Percentiles rank a stretch among this genome's conserved stretches.
phyloP scores from a whole-genome alignment of 2,797 vertebrate genomes.

The Myotis daubentonii region DNA sequence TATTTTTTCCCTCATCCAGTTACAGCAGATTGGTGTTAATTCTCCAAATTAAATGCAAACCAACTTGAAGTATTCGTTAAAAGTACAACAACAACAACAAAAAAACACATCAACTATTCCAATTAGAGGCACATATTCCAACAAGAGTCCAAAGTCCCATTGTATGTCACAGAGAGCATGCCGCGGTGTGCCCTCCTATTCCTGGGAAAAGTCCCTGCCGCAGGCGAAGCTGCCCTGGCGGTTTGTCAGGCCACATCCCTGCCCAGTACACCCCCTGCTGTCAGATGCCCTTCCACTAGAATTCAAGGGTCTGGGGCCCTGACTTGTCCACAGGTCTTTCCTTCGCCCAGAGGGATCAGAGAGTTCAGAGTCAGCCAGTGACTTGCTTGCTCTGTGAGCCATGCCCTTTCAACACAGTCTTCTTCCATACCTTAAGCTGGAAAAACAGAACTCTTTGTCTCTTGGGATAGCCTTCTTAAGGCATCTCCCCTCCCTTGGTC shows the following conservation, averaged over 20 bases:
- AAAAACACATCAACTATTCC: background rate
- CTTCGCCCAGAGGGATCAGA: background rate
- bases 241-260: background rate
- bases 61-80: conserved; percentile 37
- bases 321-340: background rate
- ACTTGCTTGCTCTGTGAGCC: background rate
- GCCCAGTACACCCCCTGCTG: background rate
- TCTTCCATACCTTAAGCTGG: background rate
- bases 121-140: conserved; percentile 26
- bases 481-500: background rate
- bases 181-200: background rate
- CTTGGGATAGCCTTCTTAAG: background rate
- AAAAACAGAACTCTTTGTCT: background rate
- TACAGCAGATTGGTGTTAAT: conserved; percentile 8
- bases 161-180: background rate
- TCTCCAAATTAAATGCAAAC: background rate
- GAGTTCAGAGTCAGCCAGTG: background rate
- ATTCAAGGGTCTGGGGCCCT: background rate
- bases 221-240: background rate
- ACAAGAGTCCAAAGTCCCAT: background rate
- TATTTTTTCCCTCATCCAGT: conserved; percentile 5
- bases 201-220: background rate
- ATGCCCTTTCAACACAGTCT: background rate
- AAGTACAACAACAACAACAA: conserved; percentile 8
- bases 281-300: background rate